These are phyloP conservation scores for Gonioctena quinquepunctata DNA, from an alignment of 1,140 invertebrate genomes.

Conservation along the genomic window DNA sequence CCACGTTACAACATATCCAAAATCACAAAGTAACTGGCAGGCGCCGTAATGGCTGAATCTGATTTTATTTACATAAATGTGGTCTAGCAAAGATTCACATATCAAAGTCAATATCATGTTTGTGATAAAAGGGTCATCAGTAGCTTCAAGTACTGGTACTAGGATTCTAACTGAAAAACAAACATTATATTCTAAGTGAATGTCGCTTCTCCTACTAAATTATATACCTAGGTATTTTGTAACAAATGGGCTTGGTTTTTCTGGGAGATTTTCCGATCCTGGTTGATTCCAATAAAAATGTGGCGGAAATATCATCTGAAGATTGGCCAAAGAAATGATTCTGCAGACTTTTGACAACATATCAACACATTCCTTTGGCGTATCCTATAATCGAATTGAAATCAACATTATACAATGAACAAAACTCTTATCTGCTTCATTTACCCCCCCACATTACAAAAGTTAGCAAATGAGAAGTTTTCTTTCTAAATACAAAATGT, in stretches of 20 bases:
- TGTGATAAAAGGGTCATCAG: constrained; percentile 69
- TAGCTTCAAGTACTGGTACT: constrained; percentile 72
- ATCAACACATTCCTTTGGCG: constrained; percentile 68
- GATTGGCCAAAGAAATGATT: constrained; percentile 72
- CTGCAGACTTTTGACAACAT: constrained; percentile 72
- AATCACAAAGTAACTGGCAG: constrained; percentile 73
- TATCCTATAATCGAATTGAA: constrained; percentile 63
- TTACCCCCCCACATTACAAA: too few species aligned
- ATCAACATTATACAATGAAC: too few species aligned
- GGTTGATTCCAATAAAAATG: constrained; percentile 65
- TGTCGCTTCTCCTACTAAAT: constrained; percentile 2
- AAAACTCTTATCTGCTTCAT: too few species aligned
- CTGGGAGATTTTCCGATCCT: constrained; percentile 51
- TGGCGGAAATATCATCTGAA: constrained; percentile 76
- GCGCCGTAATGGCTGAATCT: constrained; percentile 71
- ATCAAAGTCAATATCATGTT: constrained; percentile 79
- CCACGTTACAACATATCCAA: constrained; percentile 75
- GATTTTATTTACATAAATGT: constrained; percentile 78
- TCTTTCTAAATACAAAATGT: too few species aligned
- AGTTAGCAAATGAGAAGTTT: too few species aligned
- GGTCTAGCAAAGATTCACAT: constrained; percentile 83
- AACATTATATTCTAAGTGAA: neutral
- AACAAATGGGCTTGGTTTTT: constrained; percentile 61
- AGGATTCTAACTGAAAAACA: constrained; percentile 71
- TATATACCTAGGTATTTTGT: constrained; percentile 65